A percentile compares a stretch with the other conserved stretches of the same genome.
Conservation (phyloP, 2,113 vertebrate genomes). For the Tragulus kanchil region DNA sequence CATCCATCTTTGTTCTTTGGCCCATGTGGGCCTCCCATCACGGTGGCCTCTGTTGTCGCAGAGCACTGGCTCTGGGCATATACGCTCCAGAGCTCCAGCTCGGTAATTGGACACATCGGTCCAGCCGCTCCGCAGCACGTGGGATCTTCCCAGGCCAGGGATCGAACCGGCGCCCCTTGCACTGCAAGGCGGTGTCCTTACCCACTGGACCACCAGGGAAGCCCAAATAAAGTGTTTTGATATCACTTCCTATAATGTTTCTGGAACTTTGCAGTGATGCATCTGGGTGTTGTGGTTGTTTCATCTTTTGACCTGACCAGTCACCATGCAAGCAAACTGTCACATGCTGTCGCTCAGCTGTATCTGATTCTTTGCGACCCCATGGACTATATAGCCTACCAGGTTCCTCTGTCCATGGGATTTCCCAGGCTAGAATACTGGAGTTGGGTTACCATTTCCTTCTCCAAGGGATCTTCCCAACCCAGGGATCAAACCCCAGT, state of each 20-base stretch:
- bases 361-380: background rate
- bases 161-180: too few species aligned
- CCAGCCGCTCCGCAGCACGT: too few species aligned
- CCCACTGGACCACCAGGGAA: too few species aligned
- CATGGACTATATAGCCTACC: background rate
- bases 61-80: too few species aligned
- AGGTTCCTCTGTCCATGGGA: background rate
- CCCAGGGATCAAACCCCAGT: background rate
- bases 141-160: too few species aligned
- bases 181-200: too few species aligned
- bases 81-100: too few species aligned
- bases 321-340: background rate
- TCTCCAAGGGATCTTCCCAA: background rate
- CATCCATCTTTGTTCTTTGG: too few species aligned
- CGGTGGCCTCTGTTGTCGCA: too few species aligned
- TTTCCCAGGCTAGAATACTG: background rate
- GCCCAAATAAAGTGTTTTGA: background rate
- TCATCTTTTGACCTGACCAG: too few species aligned
- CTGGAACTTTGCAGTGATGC: background rate
- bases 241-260: background rate
- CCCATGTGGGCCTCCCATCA: too few species aligned
- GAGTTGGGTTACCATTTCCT: background rate
- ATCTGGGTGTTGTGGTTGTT: accelerated
- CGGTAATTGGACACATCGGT: too few species aligned
- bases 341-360: accelerated